Evolutionary conservation across 23 tunicate species (phyloP), one percentile per base, ranked within the genome.

Genomic region (Halocynthia roretzi): DNA sequence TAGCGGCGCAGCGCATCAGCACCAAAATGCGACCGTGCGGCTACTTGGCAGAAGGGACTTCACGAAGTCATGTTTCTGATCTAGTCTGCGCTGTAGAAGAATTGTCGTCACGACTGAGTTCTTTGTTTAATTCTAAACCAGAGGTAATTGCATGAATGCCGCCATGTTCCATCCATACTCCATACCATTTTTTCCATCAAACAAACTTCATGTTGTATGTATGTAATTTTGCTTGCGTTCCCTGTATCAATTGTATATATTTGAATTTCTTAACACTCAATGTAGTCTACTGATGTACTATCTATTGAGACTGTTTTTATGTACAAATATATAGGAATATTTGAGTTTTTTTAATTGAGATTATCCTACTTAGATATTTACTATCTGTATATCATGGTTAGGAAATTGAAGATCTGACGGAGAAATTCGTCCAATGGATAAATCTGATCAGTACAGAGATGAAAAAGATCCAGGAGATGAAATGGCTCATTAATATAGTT

Each of bases 11-110:
- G 6, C 97, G 90, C 11, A 80, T 81, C 54, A 80, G 77, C 86
- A 19, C 74, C 57, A 85, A 89, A 57, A 53, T 91, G 72, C 86
- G 90, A 8, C 97, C 97, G 6, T 55, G 21, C n/a, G 90, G 87
- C 15, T 79, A 80, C 51, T 68, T 80, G 52, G 31, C 96, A 7
- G 86, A 84, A 6, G 69, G 52, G 1, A 54, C 81, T 6, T 52
- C 84, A 0, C 76, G 82, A 10, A 83, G 81, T 23, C 88, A 80
- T 20, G 88, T 84, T 7, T 77, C 76, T 18, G 90, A 85, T 40
- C 76, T 85, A 50, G 80, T 80, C 20, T 75, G 56, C 0, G 77
- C 82, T 7, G 87, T 91, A 19, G 83, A 80, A 6, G 90, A 85
- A 18, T 70, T 91, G 31, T 73, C 67, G 7, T 63, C 86, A 6